Evolutionary conservation across 2,113 vertebrate genomes (phyloP).

Genomic region (Ophiodon elongatus): DNA sequence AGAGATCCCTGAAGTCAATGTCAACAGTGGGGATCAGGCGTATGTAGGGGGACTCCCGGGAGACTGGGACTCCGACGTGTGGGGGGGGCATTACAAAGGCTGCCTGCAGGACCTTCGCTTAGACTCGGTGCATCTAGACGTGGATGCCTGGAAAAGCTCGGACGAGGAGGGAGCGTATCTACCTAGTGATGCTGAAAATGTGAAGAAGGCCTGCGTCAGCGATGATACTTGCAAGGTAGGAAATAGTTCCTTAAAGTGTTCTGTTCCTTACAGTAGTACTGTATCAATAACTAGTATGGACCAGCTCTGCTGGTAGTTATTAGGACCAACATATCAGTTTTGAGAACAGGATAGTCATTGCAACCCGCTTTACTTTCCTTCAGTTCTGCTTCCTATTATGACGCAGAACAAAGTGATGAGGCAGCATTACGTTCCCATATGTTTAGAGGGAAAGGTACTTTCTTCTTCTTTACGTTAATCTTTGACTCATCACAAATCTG

Average conservation of each 20-base stretch:
- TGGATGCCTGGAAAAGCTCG: conserved; percentile 55
- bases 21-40: conserved; percentile 75
- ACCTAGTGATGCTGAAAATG: conserved; percentile 70
- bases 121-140: conserved; percentile 79
- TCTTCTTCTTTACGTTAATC: too few relatives aligned
- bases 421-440: too few relatives aligned
- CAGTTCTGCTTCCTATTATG: neutral
- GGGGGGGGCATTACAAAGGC: conserved; percentile 93
- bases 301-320: neutral
- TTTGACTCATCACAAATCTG: too few relatives aligned
- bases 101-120: conserved; percentile 93
- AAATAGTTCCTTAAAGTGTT: neutral
- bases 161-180: conserved; percentile 57
- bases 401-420: too few relatives aligned
- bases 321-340: neutral
- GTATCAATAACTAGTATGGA: neutral
- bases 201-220: conserved; percentile 87
- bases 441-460: too few relatives aligned
- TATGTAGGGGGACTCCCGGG: conserved; percentile 86
- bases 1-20: conserved; percentile 68
- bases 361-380: neutral
- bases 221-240: conserved; percentile 90
- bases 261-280: neutral
- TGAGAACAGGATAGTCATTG: too few relatives aligned
- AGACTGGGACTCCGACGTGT: conserved; percentile 57